Conservation (phyloP, 35 echinoderm and acorn worm species). For the Holothuria glaberrima region DNA sequence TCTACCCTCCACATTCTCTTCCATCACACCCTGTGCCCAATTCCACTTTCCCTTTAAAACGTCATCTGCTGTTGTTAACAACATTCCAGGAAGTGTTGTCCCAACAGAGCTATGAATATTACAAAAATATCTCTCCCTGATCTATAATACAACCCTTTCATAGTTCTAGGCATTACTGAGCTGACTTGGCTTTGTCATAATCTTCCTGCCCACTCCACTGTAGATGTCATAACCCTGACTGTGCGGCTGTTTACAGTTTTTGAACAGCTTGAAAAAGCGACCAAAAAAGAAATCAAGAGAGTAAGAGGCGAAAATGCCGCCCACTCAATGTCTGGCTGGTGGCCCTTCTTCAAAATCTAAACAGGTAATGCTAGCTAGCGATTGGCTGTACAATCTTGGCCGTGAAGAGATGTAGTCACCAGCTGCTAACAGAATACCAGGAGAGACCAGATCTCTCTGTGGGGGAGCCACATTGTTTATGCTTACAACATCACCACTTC, state of each 20-base stretch:
- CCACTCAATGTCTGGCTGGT: slow-evolving; percentile 36
- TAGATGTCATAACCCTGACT: slow-evolving; percentile 27
- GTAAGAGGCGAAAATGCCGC: background rate
- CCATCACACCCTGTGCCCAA: too few species aligned
- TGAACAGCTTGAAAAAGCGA: background rate
- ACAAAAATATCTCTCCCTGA: too few species aligned
- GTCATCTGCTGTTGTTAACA: background rate
- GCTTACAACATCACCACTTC: slow-evolving; percentile 25
- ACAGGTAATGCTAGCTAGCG: background rate
- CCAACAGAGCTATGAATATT: background rate
- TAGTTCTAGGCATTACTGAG: too few species aligned
- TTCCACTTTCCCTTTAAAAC: too few species aligned
- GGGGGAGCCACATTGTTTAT: slow-evolving; percentile 20
- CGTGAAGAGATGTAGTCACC: slow-evolving; percentile 25
- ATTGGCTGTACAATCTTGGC: background rate
- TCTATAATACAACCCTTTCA: too few species aligned
- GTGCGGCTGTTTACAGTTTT: slow-evolving; percentile 22
- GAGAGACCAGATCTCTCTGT: slow-evolving; percentile 6
- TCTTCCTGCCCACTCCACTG: slow-evolving; percentile 41
- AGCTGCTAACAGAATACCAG: slow-evolving; percentile 22
- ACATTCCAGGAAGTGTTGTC: slow-evolving; percentile 37
- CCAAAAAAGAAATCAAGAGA: background rate
- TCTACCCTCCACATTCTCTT: too few species aligned
- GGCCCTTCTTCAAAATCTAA: background rate
- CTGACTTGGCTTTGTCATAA: background rate